Evolutionary conservation across 2,888 invertebrate species (phyloP), one percentile per base, ranked within the genome.

Genomic region (Ecliptopera silaceata): DNA sequence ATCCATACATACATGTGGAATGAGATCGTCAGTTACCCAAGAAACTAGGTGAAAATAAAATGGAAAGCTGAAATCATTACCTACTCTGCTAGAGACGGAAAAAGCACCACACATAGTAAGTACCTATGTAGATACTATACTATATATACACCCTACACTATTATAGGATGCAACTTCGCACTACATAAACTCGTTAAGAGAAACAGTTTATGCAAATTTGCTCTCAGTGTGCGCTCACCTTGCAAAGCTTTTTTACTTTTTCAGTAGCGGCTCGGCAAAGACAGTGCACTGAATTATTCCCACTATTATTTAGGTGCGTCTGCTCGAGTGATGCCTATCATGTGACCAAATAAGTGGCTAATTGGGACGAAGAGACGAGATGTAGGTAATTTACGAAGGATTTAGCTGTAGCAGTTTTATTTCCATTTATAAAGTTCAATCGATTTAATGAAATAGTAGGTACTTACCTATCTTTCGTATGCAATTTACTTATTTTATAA

Each of bases 231-330:
- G 17, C 36, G 5, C 41, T 17, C 22, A 11, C 11, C 17, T 39
- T 42, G 29, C 39, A 55, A 32, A 67, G 59, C 64, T 74, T 80
- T 77, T 79, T 74, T 67, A 48, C 68, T 73, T 75, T 79, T 84
- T 86, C 80, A 81, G 85, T 76, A 78, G 83, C 83, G 84, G 82
- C 82, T 70, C 56, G 71, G 74, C 82, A 86, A 87, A 85, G 81
- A 76, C 47, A 69, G 70, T 74, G 74, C 72, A 69, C 78, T 79
- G 82, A 82, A 84, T 86, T 83, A 82, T 84, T 80, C 72, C 70
- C 55, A 60, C 66, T 72, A 74, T 76, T 80, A 75, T 77, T 79
- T 74, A 70, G 71, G 64, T 67, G 65, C 64, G 65, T 66, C 64
- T 64, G 72, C 66, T 65, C 64, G 66, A 70, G 72, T 81, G 82